A percentile compares a stretch with the other conserved stretches of the same genome.
phyloP scores from a whole-genome alignment of 2,888 invertebrate species.

The Machimus rusticus region DNA sequence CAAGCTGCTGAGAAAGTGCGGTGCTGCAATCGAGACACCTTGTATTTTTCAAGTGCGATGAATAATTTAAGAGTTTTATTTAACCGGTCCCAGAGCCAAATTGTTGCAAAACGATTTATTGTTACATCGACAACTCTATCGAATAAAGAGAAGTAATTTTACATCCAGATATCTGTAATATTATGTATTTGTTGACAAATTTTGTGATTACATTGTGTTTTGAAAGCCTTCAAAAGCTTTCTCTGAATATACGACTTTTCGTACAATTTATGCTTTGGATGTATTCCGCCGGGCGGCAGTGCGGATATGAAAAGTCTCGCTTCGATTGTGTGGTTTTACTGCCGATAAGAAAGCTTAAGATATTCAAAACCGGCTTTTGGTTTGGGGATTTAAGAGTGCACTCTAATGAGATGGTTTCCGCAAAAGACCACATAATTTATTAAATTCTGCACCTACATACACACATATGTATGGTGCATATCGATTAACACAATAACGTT shows the following conservation, averaged over 20 bases:
- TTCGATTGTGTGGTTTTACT: background rate
- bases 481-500: background rate
- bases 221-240: background rate
- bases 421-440: background rate
- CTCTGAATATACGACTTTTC: background rate
- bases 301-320: background rate
- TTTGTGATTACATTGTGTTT: background rate
- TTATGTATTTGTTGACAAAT: background rate
- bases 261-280: background rate
- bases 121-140: background rate
- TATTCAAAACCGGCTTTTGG: background rate
- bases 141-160: constrained; percentile 1
- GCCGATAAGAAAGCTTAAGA: background rate
- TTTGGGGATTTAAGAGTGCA: background rate
- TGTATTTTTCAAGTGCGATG: background rate
- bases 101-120: background rate
- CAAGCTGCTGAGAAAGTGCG: background rate
- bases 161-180: background rate
- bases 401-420: background rate
- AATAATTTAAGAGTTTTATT: background rate
- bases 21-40: background rate
- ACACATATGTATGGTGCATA: background rate
- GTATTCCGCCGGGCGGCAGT: background rate
- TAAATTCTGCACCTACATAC: background rate
- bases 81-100: background rate